Base-by-base conservation (phyloP, 1,140 invertebrate species). In the Neuroterus valhalla region DNA sequence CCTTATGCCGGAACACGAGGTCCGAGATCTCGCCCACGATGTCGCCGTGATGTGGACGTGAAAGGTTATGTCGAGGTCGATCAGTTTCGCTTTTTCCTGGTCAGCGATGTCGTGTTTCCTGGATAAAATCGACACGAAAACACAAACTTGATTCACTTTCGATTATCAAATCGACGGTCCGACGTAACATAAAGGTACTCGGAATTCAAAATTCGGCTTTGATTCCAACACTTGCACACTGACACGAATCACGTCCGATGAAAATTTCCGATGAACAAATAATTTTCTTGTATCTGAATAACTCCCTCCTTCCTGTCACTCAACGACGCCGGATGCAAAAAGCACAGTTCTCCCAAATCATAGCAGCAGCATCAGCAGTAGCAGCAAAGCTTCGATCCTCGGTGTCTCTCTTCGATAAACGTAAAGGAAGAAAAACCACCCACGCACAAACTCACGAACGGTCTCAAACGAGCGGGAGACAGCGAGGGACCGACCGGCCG, bases 341-440 rank as follows among this genome's bases (percentile, higher is more conserved):
- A 62, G 55, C 55, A 62, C 55, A 31, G 55, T 62, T 62, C 55
- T 62, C 23, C 55, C 26, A 14, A 62, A 23, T 62, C 55, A 62
- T 62, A 70, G 69, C 23, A 45, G 44, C 55, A 45, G 46, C n/a
- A 31, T 11, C 21, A 43, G 68, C 44, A 46, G 52, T 44, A 38
- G n/a, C 14, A 31, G 14, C 44, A 17, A 46, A 62, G 26, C 55
- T 62, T 62, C 55, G 55, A 62, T 62, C 21, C 55, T 48, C 46
- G 46, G 46, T 48, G 46, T 48, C 46, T 62, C 55, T 62, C 55
- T 12, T 3, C 21, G 23, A 52, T 23, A 21, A 26, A 23, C 17
- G 38, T 42, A 50, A 68, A 68, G 68, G n/a, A 74, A 62, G 43
- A 21, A 48, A 69, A 71, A 72, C 19, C 66, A 52, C 44, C 55